Evolutionary conservation across 2,888 invertebrate species (phyloP).

Genomic region (Chelonus formosanus): DNA sequence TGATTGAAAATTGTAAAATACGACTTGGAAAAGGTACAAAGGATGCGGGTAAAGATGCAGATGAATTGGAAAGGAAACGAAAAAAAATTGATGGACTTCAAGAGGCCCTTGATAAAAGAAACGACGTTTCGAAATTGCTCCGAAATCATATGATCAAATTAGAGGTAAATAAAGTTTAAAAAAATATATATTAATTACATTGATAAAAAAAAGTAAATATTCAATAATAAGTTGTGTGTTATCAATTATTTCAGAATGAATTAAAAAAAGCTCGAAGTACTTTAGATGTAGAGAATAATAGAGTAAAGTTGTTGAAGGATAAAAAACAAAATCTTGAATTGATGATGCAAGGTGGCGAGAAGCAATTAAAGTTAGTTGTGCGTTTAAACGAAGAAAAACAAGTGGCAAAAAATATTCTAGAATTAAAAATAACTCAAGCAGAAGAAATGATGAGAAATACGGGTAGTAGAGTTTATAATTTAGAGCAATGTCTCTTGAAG

Average conservation of each 20-base stretch:
- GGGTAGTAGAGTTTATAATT: constrained; percentile 69
- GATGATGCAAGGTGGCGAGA: constrained; percentile 70
- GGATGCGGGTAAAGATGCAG: constrained; percentile 54
- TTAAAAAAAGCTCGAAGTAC: constrained; percentile 67
- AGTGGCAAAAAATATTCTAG: constrained; percentile 74
- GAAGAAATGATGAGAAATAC: constrained; percentile 70
- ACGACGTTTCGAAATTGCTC: constrained; percentile 63
- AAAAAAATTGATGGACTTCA: constrained; percentile 66
- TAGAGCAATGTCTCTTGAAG: constrained; percentile 76
- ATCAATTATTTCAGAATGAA: constrained; percentile 60
- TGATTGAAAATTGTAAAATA: constrained; percentile 53
- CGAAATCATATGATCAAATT: constrained; percentile 68
- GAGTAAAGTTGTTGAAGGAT: constrained; percentile 63
- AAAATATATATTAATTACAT: not conserved
- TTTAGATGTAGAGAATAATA: constrained; percentile 65
- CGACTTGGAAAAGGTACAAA: constrained; percentile 52
- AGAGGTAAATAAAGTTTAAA: constrained; percentile 58
- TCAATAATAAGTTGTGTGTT: no score
- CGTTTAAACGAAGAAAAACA: constrained; percentile 68
- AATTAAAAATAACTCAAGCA: constrained; percentile 74
- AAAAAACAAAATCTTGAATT: constrained; percentile 69
- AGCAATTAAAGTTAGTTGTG: constrained; percentile 66
- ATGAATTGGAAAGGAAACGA: constrained; percentile 62
- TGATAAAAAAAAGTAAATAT: not conserved
- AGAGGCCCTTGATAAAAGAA: constrained; percentile 61